These are phyloP conservation scores for Limnephilus lunatus DNA, from an alignment of 2,888 invertebrate genomes.

Conservation along the genomic window DNA sequence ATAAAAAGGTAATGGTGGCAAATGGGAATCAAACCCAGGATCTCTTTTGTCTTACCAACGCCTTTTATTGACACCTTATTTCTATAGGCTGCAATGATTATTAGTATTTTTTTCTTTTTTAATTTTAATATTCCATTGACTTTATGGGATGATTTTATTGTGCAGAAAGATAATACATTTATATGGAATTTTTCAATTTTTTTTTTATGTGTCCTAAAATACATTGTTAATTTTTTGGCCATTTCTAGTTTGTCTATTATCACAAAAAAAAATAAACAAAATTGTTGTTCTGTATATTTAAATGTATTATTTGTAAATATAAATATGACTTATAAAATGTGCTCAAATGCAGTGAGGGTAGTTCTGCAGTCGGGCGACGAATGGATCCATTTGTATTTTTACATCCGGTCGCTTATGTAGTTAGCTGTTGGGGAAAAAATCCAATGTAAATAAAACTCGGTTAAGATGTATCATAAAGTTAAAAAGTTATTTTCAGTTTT, in stretches of 20 bases:
- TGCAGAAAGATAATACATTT: not conserved
- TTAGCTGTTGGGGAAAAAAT: not conserved
- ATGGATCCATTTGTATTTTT: slow-evolving; percentile 36
- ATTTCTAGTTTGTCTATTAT: not conserved
- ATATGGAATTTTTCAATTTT: not conserved
- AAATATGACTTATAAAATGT: not conserved
- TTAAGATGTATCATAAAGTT: slow-evolving; percentile 33
- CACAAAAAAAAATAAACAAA: not conserved
- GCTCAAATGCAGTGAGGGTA: slow-evolving; percentile 10
- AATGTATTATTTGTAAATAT: not conserved
- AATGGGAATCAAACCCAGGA: no score
- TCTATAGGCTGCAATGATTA: no score
- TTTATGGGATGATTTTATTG: not conserved
- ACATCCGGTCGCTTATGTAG: slow-evolving; percentile 30
- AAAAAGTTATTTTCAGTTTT: not conserved
- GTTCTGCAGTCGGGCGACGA: not conserved
- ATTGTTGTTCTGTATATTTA: not conserved
- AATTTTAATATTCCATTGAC: not conserved
- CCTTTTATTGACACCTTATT: no score
- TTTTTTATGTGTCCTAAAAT: not conserved
- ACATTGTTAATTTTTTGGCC: not conserved
- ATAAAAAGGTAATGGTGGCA: no score
- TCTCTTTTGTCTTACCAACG: no score
- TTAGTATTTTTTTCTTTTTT: no score
- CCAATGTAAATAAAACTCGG: slow-evolving; percentile 24